Evolutionary conservation across 2,888 invertebrate species (phyloP), one percentile per base, ranked within the genome.

Genomic region (Eledona agricola): DNA sequence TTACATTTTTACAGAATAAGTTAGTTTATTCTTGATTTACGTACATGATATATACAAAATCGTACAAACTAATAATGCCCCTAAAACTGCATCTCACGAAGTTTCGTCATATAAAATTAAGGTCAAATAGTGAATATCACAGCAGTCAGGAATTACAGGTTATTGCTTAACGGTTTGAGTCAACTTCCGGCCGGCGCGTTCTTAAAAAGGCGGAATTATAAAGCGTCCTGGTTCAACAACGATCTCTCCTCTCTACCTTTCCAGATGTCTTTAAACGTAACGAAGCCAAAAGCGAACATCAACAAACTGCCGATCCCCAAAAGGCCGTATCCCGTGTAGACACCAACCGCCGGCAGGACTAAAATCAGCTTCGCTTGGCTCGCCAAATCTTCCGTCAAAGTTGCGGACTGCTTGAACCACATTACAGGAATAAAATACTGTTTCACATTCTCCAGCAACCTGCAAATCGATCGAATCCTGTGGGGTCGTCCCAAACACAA

Each of bases 391-490:
- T 81, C 74, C 23, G 83, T 82, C 4, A 86, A 72, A 31, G 74
- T 69, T 29, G 86, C 84, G 58, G 81, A 80, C 73, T 91, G 89
- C 1, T 81, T 79, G 76, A 92, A 91, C 88, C 89, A 90, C 68
- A 91, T 78, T 78, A 87, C 83, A 1, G 91, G 91, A 71, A 89
- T 80, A 70, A 83, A 78, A 25, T 82, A 81, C 46, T 83, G 76
- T 7, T 77, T 78, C 5, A 85, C 71, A 38, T 80, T 74, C 34
- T 79, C 72, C 58, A 84, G 81, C 35, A 84, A 72, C n/a, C 86
- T 87, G 66, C 11, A 79, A 76, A 60, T 15, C 4, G 4, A 25
- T 4, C n/a, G 10, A 1, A 6, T 15, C 1, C 7, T 15, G 23
- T 17, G 28, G n/a, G n/a, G n/a, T n/a, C n/a, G n/a, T n/a, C n/a